phyloP scores from a whole-genome alignment of 2,888 invertebrate species.

The Oscheius sp. region DNA sequence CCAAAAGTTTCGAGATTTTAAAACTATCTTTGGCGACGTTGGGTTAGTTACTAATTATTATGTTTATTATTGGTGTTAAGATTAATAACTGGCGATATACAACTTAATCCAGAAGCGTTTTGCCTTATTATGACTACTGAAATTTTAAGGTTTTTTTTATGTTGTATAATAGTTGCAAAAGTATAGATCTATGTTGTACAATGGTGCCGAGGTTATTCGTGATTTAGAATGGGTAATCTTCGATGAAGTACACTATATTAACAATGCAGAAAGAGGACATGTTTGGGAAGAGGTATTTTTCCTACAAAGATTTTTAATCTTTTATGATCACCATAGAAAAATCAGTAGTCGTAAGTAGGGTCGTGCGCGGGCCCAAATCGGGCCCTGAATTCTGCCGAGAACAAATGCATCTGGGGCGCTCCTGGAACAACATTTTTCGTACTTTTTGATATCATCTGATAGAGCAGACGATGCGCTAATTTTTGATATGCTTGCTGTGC shows the following conservation, averaged over 20 bases:
- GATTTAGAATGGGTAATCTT: constrained; percentile 99
- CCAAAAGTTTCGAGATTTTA: constrained; percentile 98
- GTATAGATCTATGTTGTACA: constrained; percentile 86
- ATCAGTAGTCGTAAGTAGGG: too few relatives aligned
- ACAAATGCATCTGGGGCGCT: too few relatives aligned
- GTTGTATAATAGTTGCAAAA: background rate
- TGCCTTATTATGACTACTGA: constrained; percentile 99
- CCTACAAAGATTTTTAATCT: too few relatives aligned
- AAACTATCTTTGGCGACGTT: constrained; percentile 87
- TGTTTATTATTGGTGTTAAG: too few relatives aligned
- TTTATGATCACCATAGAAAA: too few relatives aligned
- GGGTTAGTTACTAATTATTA: too few relatives aligned
- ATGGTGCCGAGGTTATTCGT: constrained; percentile 91
- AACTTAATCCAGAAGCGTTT: constrained; percentile 90
- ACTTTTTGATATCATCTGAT: too few relatives aligned
- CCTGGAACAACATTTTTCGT: too few relatives aligned
- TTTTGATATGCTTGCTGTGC: too few relatives aligned
- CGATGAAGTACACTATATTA: constrained; percentile 99
- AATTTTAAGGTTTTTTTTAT: constrained; percentile 81
- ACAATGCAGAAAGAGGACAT: constrained; percentile 94
- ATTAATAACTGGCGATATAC: constrained; percentile 94
- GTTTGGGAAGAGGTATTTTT: constrained; percentile 96
- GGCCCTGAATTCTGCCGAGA: too few relatives aligned
- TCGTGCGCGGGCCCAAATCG: too few relatives aligned
- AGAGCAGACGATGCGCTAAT: too few relatives aligned